phyloP scores from a whole-genome alignment of 2,888 invertebrate species.

The Eretmocerus hayati region DNA sequence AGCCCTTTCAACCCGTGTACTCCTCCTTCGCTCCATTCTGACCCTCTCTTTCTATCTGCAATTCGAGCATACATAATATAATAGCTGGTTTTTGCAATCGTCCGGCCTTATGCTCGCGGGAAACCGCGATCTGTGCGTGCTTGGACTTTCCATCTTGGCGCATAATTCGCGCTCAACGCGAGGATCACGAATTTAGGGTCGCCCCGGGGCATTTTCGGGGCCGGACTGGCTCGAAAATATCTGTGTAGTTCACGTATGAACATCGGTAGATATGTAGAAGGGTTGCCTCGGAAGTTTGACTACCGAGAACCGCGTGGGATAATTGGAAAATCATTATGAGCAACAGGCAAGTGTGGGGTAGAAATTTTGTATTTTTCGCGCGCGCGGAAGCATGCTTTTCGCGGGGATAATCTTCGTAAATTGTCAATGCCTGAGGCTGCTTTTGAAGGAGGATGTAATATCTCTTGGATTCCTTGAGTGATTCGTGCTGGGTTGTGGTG shows the following conservation, averaged over 20 bases:
- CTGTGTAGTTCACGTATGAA: neutral
- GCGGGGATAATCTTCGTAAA: too few relatives aligned
- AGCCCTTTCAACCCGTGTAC: conserved; percentile 11
- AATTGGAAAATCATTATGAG: conserved; percentile 26
- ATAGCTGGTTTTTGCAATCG: too few relatives aligned
- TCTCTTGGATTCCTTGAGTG: too few relatives aligned
- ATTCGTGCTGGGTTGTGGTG: too few relatives aligned
- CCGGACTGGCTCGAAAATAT: neutral
- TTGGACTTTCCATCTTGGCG: neutral
- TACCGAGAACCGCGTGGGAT: conserved; percentile 19
- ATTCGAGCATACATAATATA: neutral
- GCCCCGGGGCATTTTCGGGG: neutral
- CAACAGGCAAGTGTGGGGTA: too few relatives aligned
- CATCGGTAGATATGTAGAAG: too few relatives aligned
- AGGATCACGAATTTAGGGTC: conserved; percentile 1
- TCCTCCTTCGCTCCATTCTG: conserved; percentile 1
- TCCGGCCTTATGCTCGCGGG: neutral
- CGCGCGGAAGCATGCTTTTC: too few relatives aligned
- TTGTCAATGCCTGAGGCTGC: too few relatives aligned
- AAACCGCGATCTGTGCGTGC: neutral
- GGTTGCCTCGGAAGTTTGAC: neutral
- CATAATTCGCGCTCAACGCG: neutral
- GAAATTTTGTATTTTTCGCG: too few relatives aligned
- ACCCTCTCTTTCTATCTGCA: neutral
- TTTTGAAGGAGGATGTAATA: too few relatives aligned